A percentile compares a stretch with the other conserved stretches of the same genome.
Evolutionary conservation across 2,888 invertebrate species (phyloP).

Genomic region (Amphiduros pacificus): DNA sequence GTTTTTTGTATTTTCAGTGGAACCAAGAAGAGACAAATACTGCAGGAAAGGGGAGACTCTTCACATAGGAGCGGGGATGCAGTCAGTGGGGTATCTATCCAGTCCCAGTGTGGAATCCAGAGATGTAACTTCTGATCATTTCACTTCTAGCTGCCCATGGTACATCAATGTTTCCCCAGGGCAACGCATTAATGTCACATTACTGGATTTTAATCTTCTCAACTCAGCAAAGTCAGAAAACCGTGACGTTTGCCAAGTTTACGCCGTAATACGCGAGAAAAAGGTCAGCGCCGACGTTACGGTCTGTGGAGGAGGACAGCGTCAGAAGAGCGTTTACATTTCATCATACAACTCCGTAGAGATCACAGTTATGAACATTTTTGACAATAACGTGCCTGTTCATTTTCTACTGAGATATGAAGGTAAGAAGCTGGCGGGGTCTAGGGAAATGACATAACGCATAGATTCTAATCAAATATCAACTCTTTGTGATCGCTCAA

Average conservation of each 20-base stretch:
- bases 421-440: slow-evolving; percentile 11
- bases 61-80: too few species aligned
- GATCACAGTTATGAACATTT: slow-evolving; percentile 13
- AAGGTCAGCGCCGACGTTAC: slow-evolving; percentile 16
- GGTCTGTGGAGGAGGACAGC: slow-evolving; percentile 23
- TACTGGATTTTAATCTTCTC: slow-evolving; percentile 17
- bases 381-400: slow-evolving; percentile 1
- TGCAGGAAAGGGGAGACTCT: too few species aligned
- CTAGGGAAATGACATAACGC: not conserved
- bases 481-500: too few species aligned
- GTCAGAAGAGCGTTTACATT: slow-evolving; percentile 19
- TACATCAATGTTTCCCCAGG: slow-evolving; percentile 13
- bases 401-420: slow-evolving; percentile 23
- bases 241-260: slow-evolving; percentile 16
- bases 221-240: not conserved
- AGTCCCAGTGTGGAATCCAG: too few species aligned
- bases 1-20: too few species aligned
- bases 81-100: too few species aligned
- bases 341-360: slow-evolving; percentile 16
- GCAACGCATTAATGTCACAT: slow-evolving; percentile 24
- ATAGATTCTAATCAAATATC: not conserved
- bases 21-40: too few species aligned
- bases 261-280: slow-evolving; percentile 13
- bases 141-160: too few species aligned
- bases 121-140: too few species aligned